Base-by-base conservation (phyloP, 2,113 vertebrate genomes). In the Climacteris rufus region DNA sequence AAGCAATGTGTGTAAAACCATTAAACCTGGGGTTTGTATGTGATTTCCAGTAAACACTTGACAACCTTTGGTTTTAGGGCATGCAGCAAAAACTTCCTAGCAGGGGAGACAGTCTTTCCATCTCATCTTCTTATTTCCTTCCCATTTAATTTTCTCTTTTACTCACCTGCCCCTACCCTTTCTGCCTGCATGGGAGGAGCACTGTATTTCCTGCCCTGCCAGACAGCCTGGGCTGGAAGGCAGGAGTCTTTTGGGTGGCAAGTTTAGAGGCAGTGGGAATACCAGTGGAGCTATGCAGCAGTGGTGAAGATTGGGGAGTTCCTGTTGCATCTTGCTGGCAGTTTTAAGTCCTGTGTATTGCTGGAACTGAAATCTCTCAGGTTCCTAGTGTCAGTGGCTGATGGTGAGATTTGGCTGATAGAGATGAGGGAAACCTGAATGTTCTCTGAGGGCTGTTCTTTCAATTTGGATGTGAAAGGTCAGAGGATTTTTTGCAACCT, bases 151-250 rank as follows among this genome's bases (percentile, higher is more conserved):
- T 91, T 85, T 59, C 91, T 83, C 28, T 33, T 83, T 42, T 50
- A 47, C 80, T 91, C 14, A 54, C 17, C 7, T 13, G 37, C 25
- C 35, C 42, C 54, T 50, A 25, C 44, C 56, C 59, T 78, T 13
- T 1, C 42, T 68, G 45, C 66, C 35, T 84, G n/a, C 17, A 24
- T 88, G 91, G 93, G 93, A 94, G 94, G 94, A 92, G 90, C 74
- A 2, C 54, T 66, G 37, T 12, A 9, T 75, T 80, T 90, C 92
- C 85, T 74, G 89, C 66, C 75, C 66, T 63, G 44, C 72, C 81
- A 57, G 82, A 56, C 50, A 80, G 2, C 63, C 33, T 72, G 66
- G 53, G 30, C 65, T 94, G 59, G 59, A 80, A 89, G 84, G 60
- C 63, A 91, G 72, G 83, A 90, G 16, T 23, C 85, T 40, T 64